Evolutionary conservation across 2,888 invertebrate genomes (phyloP), one percentile per base, ranked within the genome.

Genomic region (Electrophaes corylata): DNA sequence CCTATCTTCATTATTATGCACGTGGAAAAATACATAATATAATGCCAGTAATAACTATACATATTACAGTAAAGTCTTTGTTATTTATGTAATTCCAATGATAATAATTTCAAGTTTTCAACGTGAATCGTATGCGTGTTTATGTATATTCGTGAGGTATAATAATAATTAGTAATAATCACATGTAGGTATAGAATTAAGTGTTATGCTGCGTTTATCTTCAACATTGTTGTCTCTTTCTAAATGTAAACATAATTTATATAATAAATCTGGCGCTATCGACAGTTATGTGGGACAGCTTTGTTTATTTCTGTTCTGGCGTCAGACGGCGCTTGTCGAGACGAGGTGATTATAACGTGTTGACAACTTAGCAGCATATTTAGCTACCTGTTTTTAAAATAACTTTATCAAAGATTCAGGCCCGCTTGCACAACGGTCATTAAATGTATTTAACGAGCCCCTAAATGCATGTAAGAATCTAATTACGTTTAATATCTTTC

Each of bases 231-330:
- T 12, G 43, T 14, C 26, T 50, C 62, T 59, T 57, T 68, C 73
- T 76, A 78, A 81, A 81, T 78, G 71, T 71, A 59, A 51, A 47
- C 56, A 71, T 64, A 69, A 74, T 43, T 40, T 44, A 44, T 35
- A 35, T 40, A 16, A 70, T 76, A 80, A 79, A 70, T 78, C 61
- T 63, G 66, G 65, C 41, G 67, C 79, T 81, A 83, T 83, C 77
- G 81, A 74, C 73, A 73, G 73, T 72, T 78, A 84, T 84, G 79
- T 87, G 72, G 85, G 77, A 73, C 86, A 82, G 71, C 73, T 76
- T 69, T 74, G 78, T 81, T 80, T 87, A 86, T 86, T 86, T 85
- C 74, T 80, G 76, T 84, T 83, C 73, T 80, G 76, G 76, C 75
- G 57, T 67, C 71, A 73, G 76, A 73, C 79, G 72, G 78, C 76